phyloP scores from a whole-genome alignment of 1,140 invertebrate genomes.

The Atta colombica region DNA sequence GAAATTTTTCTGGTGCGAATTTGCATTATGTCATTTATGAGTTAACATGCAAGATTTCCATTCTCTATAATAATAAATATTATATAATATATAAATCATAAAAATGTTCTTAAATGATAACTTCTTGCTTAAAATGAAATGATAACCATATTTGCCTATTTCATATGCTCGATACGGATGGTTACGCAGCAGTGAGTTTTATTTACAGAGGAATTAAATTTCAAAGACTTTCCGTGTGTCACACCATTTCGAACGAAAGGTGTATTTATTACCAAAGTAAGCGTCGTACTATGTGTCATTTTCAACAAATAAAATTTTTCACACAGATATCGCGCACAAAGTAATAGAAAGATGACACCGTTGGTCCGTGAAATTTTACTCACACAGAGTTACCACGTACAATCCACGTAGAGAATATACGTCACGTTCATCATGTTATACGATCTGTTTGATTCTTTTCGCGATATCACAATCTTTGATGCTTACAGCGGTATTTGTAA shows the following conservation, averaged over 20 bases:
- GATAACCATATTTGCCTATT: slow-evolving; percentile 76
- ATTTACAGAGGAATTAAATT: slow-evolving; percentile 49
- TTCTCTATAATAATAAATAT: background rate
- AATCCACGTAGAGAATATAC: slow-evolving; percentile 16
- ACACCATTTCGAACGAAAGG: slow-evolving; percentile 33
- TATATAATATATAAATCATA: background rate
- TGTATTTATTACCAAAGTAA: slow-evolving; percentile 63
- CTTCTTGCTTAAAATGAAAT: slow-evolving; percentile 75
- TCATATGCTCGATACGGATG: slow-evolving; percentile 45
- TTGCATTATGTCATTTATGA: too few relatives aligned
- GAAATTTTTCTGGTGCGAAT: too few relatives aligned
- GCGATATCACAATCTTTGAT: background rate
- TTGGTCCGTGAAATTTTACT: slow-evolving; percentile 46
- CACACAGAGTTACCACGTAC: slow-evolving; percentile 5
- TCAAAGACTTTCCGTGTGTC: slow-evolving; percentile 24
- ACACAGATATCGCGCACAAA: slow-evolving; percentile 50
- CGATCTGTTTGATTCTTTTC: slow-evolving; percentile 13
- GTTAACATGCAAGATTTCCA: background rate
- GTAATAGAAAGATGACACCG: slow-evolving; percentile 57
- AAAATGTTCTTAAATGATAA: slow-evolving; percentile 64
- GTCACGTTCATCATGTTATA: background rate
- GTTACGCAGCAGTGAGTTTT: background rate
- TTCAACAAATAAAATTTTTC: slow-evolving; percentile 57
- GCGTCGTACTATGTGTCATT: background rate
- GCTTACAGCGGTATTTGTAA: background rate